Evolutionary conservation across 2,113 vertebrate species (phyloP), one percentile per base, ranked within the genome.

Genomic region (Periophthalmodon schlosseri): DNA sequence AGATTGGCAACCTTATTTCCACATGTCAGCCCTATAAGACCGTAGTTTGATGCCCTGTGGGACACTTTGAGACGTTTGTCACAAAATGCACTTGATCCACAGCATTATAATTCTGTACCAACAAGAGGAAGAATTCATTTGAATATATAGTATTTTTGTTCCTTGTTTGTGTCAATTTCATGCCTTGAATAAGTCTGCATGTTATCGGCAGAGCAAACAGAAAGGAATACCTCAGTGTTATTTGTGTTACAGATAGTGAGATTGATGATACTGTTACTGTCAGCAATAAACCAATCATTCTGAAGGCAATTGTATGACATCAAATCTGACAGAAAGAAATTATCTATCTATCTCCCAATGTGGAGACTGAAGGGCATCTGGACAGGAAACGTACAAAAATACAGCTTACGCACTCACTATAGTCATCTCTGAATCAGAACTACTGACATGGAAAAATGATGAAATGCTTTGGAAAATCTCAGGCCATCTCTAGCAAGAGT

Each of bases 401-500:
- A 39, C 34, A 65, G 63, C 34, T 63, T 28, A 18, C 7, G 60
- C 14, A 28, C 15, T 65, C 63, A 13, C 33, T 39, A 7, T 20
- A 39, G 34, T 65, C 63, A 44, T 65, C 34, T 44, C 63, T 65
- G 63, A 65, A n/a, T 65, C 63, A 65, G 63, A 65, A 65, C 36
- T 39, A 65, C 63, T 65, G 63, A 65, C 63, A 21, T 39, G 63
- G 63, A 39, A 65, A 65, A 65, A 39, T 39, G 20, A 65, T 39
- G 63, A 65, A 36, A 39, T 36, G 63, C 18, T 65, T 20, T n/a
- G 34, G 63, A 39, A 39, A 63, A 33, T 16, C 15, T 15, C 60
- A 34, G 28, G 1, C 12, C 4, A 33, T 61, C 13, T 15, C 23
- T 14, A 13, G 24, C 23, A 3, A 60, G 23, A 57, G n/a, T 57